Conservation (phyloP, 1,140 invertebrate species). For the Drosophila nasuta region DNA sequence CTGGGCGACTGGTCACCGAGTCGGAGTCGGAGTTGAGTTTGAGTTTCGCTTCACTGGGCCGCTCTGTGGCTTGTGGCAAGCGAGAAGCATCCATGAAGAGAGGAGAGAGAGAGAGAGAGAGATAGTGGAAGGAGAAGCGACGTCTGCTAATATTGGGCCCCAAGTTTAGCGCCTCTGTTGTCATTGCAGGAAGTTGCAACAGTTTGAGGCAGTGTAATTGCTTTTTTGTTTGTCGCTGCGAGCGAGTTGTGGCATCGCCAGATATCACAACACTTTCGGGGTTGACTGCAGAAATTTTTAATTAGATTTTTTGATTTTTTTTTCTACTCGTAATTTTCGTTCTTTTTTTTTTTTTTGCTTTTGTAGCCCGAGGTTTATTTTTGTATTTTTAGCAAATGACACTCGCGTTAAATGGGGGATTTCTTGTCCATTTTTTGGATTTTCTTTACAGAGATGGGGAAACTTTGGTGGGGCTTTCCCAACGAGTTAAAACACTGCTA, state of each 20-base stretch:
- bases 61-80: conserved; percentile 14
- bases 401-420: conserved; percentile 67
- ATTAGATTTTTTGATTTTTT: conserved; percentile 76
- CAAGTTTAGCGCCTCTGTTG: conserved; percentile 78
- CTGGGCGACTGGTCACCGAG: conserved; percentile 17
- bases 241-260: conserved; percentile 21
- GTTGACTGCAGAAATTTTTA: conserved; percentile 74
- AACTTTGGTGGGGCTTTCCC: conserved; percentile 50
- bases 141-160: conserved; percentile 66
- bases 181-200: conserved; percentile 81
- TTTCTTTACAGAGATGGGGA: background rate
- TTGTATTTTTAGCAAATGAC: conserved; percentile 66
- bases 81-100: background rate
- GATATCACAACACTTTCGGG: background rate
- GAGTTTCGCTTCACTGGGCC: conserved; percentile 28
- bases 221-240: conserved; percentile 77
- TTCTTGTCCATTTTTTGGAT: conserved; percentile 1
- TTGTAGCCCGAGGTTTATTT: conserved; percentile 61
- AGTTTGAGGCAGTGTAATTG: conserved; percentile 82
- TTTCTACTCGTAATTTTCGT: conserved; percentile 51
- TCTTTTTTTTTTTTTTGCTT: conserved; percentile 28
- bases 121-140: too few relatives aligned
- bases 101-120: background rate
- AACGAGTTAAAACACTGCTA: conserved; percentile 65
- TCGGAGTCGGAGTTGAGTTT: background rate